Conservation (phyloP, 2,888 invertebrate genomes). For the Branchipolynoe longqiensis region DNA sequence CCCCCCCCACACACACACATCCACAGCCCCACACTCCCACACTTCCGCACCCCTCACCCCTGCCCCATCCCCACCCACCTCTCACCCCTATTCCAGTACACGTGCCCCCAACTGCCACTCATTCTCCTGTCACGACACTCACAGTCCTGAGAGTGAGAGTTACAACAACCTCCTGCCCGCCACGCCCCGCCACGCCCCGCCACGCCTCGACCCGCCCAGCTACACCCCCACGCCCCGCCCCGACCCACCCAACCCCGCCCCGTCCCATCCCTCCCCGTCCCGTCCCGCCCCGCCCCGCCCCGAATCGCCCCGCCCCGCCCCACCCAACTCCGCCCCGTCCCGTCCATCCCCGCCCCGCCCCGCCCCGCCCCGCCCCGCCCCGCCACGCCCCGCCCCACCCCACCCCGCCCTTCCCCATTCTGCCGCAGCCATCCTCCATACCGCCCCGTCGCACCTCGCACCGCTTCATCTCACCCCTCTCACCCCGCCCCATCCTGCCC, state of each 20-base stretch:
- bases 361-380: neutral
- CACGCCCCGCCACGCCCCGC: too few relatives aligned
- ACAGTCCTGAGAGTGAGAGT: too few relatives aligned
- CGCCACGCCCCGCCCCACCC: neutral
- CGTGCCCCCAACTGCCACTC: too few relatives aligned
- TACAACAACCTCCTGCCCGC: too few relatives aligned
- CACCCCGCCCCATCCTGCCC: neutral
- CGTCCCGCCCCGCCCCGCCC: neutral
- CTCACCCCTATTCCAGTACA: too few relatives aligned
- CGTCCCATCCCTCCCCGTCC: neutral
- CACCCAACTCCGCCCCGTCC: neutral
- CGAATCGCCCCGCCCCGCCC: neutral
- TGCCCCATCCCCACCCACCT: too few relatives aligned
- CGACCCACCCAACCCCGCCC: neutral
- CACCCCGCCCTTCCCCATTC: neutral
- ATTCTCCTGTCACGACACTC: too few relatives aligned
- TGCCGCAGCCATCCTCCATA: neutral
- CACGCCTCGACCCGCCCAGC: too few relatives aligned
- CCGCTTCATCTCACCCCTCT: neutral
- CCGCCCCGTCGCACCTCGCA: neutral
- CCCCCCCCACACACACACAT: too few relatives aligned
- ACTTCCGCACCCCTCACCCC: too few relatives aligned
- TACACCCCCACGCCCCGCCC: too few relatives aligned
- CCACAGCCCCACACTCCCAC: too few relatives aligned
- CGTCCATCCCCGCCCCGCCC: neutral